Evolutionary conservation across 1,140 invertebrate genomes (phyloP).

Genomic region (Alviniconcha marisindica): DNA sequence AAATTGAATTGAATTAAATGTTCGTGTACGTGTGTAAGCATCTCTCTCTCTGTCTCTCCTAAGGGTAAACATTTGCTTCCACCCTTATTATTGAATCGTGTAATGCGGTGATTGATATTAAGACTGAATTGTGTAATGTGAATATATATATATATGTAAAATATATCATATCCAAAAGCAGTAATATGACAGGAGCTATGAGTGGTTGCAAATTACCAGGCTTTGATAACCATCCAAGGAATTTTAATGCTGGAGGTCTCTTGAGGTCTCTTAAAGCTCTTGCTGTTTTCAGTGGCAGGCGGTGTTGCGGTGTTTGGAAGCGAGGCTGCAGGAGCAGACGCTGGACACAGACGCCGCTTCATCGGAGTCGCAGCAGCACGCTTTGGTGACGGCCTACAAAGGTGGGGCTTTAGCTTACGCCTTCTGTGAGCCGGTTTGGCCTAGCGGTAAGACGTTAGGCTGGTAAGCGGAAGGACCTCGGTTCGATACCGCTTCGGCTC

Average conservation of each 20-base stretch:
- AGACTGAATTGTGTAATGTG: not conserved
- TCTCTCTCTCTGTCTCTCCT: too few species aligned
- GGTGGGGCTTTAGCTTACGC: too few species aligned
- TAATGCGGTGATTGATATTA: not conserved
- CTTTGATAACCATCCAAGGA: not conserved
- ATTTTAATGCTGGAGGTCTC: not conserved
- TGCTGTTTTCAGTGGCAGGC: slow-evolving; percentile 44
- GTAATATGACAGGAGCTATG: not conserved
- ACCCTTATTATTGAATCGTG: too few species aligned
- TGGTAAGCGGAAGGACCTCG: too few species aligned
- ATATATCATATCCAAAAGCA: slow-evolving; percentile 4
- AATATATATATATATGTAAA: not conserved
- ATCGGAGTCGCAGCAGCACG: not conserved
- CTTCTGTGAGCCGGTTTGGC: too few species aligned
- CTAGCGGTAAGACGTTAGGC: too few species aligned
- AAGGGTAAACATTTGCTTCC: too few species aligned
- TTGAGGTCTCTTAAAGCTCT: not conserved
- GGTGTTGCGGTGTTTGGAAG: slow-evolving; percentile 38
- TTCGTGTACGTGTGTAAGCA: too few species aligned
- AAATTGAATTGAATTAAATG: too few species aligned
- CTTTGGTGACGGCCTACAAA: slow-evolving; percentile 11
- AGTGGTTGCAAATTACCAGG: not conserved
- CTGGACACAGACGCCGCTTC: not conserved
- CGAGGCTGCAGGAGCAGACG: not conserved
- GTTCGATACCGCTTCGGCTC: too few species aligned